phyloP scores from a whole-genome alignment of 2,113 vertebrate species.

The Caretta caretta region DNA sequence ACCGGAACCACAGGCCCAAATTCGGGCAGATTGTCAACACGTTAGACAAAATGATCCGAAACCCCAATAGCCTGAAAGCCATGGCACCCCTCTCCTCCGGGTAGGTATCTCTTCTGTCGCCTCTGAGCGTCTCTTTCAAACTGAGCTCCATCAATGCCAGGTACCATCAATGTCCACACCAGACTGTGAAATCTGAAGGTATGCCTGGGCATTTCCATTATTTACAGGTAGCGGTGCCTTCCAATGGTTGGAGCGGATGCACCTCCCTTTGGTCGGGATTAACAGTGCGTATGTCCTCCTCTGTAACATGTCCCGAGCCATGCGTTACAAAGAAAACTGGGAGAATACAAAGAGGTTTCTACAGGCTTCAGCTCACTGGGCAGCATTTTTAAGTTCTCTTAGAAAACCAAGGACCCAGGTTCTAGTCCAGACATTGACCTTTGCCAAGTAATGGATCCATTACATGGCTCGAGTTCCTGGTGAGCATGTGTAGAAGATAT shows the following conservation, averaged over 20 bases:
- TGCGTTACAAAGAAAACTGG: not conserved
- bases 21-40: conserved; percentile 95
- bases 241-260: not conserved
- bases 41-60: conserved; percentile 97
- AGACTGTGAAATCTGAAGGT: not conserved
- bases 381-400: not conserved
- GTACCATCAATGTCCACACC: not conserved
- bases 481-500: not conserved
- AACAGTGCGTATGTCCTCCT: not conserved
- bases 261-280: not conserved
- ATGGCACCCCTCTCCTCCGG: conserved; percentile 93
- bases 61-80: conserved; percentile 94
- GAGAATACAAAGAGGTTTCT: not conserved
- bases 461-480: not conserved
- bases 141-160: not conserved
- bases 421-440: not conserved
- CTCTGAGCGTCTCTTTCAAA: not conserved
- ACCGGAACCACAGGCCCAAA: conserved; percentile 94
- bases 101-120: conserved; percentile 69
- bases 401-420: not conserved
- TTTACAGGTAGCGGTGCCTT: not conserved
- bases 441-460: not conserved
- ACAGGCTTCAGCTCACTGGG: not conserved
- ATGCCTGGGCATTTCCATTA: not conserved
- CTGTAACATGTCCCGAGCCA: not conserved